Evolutionary conservation across 1,140 invertebrate genomes (phyloP).

Genomic region (Pogonognathellus flavescens): DNA sequence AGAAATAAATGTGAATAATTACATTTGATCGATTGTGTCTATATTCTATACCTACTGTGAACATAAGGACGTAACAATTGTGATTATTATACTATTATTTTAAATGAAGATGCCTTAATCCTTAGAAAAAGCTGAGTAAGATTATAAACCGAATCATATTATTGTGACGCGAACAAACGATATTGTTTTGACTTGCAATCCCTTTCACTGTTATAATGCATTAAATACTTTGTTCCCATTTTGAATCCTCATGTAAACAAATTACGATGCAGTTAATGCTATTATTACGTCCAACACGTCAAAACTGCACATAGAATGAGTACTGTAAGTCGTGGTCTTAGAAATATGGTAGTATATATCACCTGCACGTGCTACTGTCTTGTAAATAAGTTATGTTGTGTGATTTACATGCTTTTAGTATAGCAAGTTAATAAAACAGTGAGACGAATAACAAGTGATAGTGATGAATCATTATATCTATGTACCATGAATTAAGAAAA

Average conservation of each 20-base stretch:
- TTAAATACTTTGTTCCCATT: conserved; percentile 43
- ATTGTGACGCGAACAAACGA: background rate
- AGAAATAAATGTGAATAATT: no score
- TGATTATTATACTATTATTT: no score
- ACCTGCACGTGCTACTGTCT: background rate
- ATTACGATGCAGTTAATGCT: background rate
- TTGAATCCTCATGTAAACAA: background rate
- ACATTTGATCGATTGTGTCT: no score
- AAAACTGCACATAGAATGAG: background rate
- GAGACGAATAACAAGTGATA: background rate
- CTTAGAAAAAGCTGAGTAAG: no score
- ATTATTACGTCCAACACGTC: background rate
- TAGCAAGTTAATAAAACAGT: background rate
- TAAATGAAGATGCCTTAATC: no score
- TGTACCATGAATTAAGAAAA: background rate
- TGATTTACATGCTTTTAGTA: background rate
- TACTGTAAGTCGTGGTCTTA: background rate
- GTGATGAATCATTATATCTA: background rate
- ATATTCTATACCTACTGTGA: no score
- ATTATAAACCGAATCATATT: background rate
- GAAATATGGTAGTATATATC: background rate
- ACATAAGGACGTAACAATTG: no score
- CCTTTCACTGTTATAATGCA: conserved; percentile 29
- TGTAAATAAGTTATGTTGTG: background rate
- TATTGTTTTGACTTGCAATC: conserved; percentile 24